Evolutionary conservation across 2,797 vertebrate species (phyloP), one percentile per base, ranked within the genome.

Genomic region (Cossypha caffra): DNA sequence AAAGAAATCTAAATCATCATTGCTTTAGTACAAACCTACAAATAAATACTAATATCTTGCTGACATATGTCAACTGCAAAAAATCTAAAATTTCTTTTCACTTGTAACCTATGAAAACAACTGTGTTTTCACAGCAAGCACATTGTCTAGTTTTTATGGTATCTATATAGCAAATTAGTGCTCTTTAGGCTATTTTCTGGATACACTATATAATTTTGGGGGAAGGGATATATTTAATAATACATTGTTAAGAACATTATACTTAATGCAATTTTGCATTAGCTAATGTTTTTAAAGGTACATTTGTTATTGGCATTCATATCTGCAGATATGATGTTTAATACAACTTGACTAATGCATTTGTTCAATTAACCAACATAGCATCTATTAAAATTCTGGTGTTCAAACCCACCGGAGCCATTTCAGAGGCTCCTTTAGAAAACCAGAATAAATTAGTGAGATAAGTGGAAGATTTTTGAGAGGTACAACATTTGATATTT

Each of bases 321-420:
- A 40, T 87, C 81, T 82, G 54, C 35, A 86, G 54, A 58, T 40
- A 55, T 33, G 24, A 64, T 48, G 26, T 55, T 78, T 85, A 88
- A 91, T 33, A 92, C 51, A 88, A 95, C 35, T 58, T 77, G 45
- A 77, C 61, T 83, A 83, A 93, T 62, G 38, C 26, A 93, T 91
- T 80, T 90, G 31, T 93, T 95, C 90, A 94, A 88, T 90, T 94
- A 95, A 64, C 54, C 84, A 68, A 75, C 37, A 57, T 10, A 20
- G 21, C 15, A 72, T 51, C 76, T 78, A 84, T 69, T 88, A 91
- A 86, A 94, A 94, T 86, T 84, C 76, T 86, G 42, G 47, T 91
- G n/a, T 61, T 93, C 62, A 88, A 80, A 83, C 33, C 73, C 50
- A 81, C 28, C 13, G 4, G 10, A 83, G 55, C 28, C n/a, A 80